Conservation (phyloP, 2,113 vertebrate species). For the Aspidoscelis tigris region DNA sequence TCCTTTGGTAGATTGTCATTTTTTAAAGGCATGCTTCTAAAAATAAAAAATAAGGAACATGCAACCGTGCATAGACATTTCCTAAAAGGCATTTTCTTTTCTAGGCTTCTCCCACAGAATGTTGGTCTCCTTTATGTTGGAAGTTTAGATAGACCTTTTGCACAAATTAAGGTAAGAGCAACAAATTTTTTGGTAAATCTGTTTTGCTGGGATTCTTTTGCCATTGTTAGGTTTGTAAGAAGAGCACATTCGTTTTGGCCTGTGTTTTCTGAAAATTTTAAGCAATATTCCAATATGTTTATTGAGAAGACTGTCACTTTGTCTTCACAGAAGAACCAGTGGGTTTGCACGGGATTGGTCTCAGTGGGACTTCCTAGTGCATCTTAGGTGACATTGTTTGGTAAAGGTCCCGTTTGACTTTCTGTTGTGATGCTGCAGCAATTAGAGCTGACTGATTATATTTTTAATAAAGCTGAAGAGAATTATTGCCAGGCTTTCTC, state of each 20-base stretch:
- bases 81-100: constrained; percentile 71
- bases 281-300: neutral
- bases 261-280: neutral
- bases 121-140: constrained; percentile 96
- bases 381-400: neutral
- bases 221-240: neutral
- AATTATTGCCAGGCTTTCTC: neutral
- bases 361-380: neutral
- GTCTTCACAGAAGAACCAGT: too few relatives aligned
- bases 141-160: constrained; percentile 94
- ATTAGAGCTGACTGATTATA: neutral
- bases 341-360: too few relatives aligned
- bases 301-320: neutral
- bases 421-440: neutral
- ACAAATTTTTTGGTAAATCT: constrained; percentile 31
- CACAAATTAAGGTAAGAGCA: constrained; percentile 93
- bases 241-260: too few relatives aligned
- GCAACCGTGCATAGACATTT: constrained; percentile 29
- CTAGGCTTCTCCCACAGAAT: constrained; percentile 90
- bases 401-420: neutral
- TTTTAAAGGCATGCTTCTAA: constrained; percentile 24
- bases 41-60: neutral
- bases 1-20: constrained; percentile 13
- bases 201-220: neutral
- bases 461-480: neutral